Conservation (phyloP, 2,888 invertebrate species). For the Drosophila rubida region DNA sequence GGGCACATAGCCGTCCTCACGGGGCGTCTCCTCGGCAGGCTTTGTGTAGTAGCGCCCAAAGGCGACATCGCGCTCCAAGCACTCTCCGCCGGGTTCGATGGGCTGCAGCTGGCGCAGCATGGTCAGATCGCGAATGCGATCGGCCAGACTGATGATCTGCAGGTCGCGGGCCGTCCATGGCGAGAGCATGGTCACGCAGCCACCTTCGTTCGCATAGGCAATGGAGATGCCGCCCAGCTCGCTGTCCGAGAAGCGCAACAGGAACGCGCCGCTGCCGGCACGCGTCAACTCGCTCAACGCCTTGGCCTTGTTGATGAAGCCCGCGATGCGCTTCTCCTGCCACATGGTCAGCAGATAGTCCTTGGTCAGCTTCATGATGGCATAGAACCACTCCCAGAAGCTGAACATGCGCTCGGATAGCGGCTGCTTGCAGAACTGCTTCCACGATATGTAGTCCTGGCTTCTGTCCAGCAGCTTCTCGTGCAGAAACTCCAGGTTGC, state of each 20-base stretch:
- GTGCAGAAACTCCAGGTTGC: conserved; percentile 94
- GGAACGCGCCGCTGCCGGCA: conserved; percentile 92
- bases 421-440: conserved; percentile 97
- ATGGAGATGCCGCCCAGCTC: conserved; percentile 96
- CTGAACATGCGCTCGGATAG: conserved; percentile 96
- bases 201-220: conserved; percentile 93
- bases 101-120: conserved; percentile 94
- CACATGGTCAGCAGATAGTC: conserved; percentile 96
- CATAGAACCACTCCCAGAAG: conserved; percentile 99
- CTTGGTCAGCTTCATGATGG: conserved; percentile 97
- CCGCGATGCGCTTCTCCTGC: conserved; percentile 95
- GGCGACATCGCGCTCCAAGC: conserved; percentile 93
- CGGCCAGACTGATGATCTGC: conserved; percentile 94
- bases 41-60: conserved; percentile 95
- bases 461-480: conserved; percentile 84
- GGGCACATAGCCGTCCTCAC: conserved; percentile 91
- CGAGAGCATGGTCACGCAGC: conserved; percentile 92
- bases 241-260: conserved; percentile 98
- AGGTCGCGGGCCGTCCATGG: conserved; percentile 98
- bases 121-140: conserved; percentile 94
- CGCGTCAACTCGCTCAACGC: conserved; percentile 94
- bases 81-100: conserved; percentile 85
- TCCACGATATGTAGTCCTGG: conserved; percentile 89
- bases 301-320: conserved; percentile 97
- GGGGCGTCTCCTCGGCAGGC: conserved; percentile 82